These are phyloP conservation scores for Sylvietta virens DNA, from an alignment of 2,113 vertebrate genomes.

Conservation along the genomic window DNA sequence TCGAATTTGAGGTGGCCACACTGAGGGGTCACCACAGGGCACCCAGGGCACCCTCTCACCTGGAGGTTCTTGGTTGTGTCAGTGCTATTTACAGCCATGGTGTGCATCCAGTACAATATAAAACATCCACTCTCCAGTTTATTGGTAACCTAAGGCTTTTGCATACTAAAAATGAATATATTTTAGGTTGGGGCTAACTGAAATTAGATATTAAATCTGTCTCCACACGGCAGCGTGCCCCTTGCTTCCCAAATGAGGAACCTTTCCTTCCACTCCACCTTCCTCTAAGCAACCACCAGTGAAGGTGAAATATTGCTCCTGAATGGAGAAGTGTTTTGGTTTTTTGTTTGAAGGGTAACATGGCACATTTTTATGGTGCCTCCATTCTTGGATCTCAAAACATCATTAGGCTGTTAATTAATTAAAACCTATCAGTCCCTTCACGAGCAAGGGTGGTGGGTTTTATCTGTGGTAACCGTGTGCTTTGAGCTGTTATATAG, in stretches of 20 bases:
- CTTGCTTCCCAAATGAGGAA: background rate
- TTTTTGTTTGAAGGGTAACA: background rate
- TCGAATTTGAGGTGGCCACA: background rate
- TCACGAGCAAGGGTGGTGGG: background rate
- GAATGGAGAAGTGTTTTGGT: background rate
- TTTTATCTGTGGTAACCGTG: background rate
- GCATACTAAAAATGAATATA: background rate
- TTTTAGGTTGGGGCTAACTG: background rate
- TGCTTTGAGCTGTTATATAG: background rate
- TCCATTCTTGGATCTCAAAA: background rate
- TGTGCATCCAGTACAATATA: rapidly evolving
- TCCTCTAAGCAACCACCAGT: background rate
- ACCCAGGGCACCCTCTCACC: background rate
- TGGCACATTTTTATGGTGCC: background rate
- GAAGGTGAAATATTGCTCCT: background rate
- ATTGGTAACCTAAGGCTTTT: background rate
- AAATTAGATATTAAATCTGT: background rate
- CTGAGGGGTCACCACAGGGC: background rate
- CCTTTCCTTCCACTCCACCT: background rate
- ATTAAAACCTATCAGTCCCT: background rate
- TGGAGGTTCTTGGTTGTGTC: background rate
- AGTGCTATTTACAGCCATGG: background rate
- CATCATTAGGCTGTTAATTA: background rate
- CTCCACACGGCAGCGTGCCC: background rate
- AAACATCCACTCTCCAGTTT: background rate